Percentiles rank a stretch among this genome's conserved stretches.
These are phyloP conservation scores for Cetonia aurata DNA, from an alignment of 2,888 invertebrate species.

Conservation along the genomic window DNA sequence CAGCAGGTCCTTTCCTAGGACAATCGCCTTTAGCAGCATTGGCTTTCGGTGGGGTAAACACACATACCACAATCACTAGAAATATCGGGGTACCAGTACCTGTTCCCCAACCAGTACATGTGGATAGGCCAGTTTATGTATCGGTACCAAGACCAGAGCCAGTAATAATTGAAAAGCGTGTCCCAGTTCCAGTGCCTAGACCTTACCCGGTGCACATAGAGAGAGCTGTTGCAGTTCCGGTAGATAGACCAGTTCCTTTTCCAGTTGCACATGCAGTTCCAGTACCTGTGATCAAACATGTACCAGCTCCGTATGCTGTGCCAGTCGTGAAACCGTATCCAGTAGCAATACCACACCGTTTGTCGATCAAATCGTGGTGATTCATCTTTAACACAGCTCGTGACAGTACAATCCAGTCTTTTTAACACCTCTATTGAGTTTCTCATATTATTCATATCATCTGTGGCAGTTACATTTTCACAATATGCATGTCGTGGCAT, in stretches of 20 bases:
- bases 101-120: constrained; percentile 69
- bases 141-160: constrained; percentile 67
- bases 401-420: constrained; percentile 34
- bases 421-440: no score
- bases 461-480: no score
- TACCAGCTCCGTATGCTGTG: constrained; percentile 69
- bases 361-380: constrained; percentile 60
- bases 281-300: constrained; percentile 65
- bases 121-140: constrained; percentile 62
- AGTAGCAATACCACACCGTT: constrained; percentile 63
- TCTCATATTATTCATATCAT: no score
- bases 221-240: constrained; percentile 69
- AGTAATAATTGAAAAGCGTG: constrained; percentile 68
- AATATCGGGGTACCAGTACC: constrained; percentile 68
- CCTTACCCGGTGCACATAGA: constrained; percentile 71
- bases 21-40: constrained; percentile 46
- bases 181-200: constrained; percentile 61
- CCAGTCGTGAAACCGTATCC: constrained; percentile 63
- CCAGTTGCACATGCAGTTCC: constrained; percentile 63
- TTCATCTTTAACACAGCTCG: constrained; percentile 55
- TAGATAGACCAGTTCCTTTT: constrained; percentile 63
- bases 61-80: constrained; percentile 67
- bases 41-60: constrained; percentile 53
- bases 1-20: constrained; percentile 46
- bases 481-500: no score